These are phyloP conservation scores for Falcunculus frontatus DNA, from an alignment of 2,113 vertebrate genomes.

Conservation along the genomic window DNA sequence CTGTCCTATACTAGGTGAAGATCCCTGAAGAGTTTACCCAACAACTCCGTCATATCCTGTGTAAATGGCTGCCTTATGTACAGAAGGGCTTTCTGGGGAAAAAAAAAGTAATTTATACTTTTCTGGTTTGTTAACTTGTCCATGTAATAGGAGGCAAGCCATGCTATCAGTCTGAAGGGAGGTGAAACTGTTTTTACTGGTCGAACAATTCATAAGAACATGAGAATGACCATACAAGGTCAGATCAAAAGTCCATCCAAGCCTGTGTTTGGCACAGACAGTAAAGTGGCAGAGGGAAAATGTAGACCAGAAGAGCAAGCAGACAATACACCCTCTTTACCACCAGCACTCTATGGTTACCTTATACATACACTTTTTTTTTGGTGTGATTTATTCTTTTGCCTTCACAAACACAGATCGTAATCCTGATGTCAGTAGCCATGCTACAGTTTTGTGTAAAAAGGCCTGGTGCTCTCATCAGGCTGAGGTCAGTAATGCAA, in stretches of 20 bases:
- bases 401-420: not conserved
- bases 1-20: not conserved
- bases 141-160: not conserved
- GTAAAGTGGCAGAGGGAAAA: not conserved
- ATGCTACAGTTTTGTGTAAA: not conserved
- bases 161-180: not conserved
- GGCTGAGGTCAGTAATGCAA: not conserved
- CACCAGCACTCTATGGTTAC: not conserved
- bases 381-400: not conserved
- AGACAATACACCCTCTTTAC: not conserved
- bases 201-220: not conserved
- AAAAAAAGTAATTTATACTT: not conserved
- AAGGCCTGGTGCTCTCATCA: not conserved
- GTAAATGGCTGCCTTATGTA: not conserved
- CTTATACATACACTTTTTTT: fast-evolving
- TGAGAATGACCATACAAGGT: not conserved
- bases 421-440: not conserved
- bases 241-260: not conserved
- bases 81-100: not conserved
- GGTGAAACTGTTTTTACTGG: not conserved
- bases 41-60: not conserved
- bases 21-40: not conserved
- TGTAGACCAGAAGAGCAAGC: not conserved
- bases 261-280: not conserved
- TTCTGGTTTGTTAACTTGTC: not conserved